Conservation (phyloP, 2,888 invertebrate species). For the Drosophila ustulata region DNA sequence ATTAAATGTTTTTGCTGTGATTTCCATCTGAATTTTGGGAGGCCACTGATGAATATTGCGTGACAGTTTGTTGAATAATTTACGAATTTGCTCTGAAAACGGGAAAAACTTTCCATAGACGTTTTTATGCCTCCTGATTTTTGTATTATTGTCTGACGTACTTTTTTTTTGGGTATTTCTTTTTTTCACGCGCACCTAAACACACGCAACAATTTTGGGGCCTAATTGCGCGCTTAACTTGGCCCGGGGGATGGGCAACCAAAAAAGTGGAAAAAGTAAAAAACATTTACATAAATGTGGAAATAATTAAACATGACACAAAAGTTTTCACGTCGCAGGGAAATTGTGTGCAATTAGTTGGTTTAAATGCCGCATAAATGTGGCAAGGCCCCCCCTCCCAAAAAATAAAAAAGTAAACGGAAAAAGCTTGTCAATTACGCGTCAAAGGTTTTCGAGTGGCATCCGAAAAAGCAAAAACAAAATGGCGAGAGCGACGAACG, state of each 20-base stretch:
- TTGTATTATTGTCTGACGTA: slow-evolving; percentile 22
- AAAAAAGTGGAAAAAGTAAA: slow-evolving; percentile 1
- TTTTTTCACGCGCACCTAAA: slow-evolving; percentile 79
- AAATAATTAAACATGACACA: slow-evolving; percentile 80
- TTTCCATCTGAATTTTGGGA: slow-evolving; percentile 52
- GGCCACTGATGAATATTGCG: slow-evolving; percentile 65
- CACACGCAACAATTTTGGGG: slow-evolving; percentile 75
- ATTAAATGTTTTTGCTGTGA: slow-evolving; percentile 68
- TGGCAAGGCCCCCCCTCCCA: slow-evolving; percentile 41
- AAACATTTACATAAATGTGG: slow-evolving; percentile 74
- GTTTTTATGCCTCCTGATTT: slow-evolving; percentile 7
- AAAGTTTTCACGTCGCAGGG: slow-evolving; percentile 65
- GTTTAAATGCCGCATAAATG: slow-evolving; percentile 83
- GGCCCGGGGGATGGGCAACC: slow-evolving; percentile 24
- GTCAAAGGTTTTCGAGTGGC: slow-evolving; percentile 52
- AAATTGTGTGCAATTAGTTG: slow-evolving; percentile 79
- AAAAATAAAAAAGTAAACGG: slow-evolving; percentile 8
- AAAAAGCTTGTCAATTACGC: slow-evolving; percentile 65
- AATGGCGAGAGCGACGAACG: slow-evolving; percentile 35
- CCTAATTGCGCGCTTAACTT: slow-evolving; percentile 73
- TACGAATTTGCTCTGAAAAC: slow-evolving; percentile 63
- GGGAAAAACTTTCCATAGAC: slow-evolving; percentile 43
- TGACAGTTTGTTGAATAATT: slow-evolving; percentile 81
- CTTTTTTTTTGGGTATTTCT: not conserved
- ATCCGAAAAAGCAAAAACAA: slow-evolving; percentile 36